These are phyloP conservation scores for Sclerurus mexicanus DNA, from an alignment of 2,113 vertebrate species.

Conservation along the genomic window DNA sequence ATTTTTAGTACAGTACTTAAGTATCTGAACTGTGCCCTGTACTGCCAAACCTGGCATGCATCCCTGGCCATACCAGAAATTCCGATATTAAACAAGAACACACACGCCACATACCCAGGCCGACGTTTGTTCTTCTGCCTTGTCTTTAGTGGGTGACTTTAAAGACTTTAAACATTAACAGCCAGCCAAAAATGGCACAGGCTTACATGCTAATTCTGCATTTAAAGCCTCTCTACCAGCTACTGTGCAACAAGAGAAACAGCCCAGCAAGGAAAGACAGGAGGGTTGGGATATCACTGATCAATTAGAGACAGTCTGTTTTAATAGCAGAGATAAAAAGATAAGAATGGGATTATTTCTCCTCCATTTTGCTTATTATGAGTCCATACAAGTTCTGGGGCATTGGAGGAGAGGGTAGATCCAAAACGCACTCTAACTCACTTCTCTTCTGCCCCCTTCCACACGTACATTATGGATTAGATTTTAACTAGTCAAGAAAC, in stretches of 20 bases:
- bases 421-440: background rate
- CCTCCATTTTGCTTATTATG: background rate
- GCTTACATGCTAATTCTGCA: background rate
- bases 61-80: constrained; percentile 36
- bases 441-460: background rate
- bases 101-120: constrained; percentile 40
- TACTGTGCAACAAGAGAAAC: background rate
- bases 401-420: background rate
- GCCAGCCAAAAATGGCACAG: background rate
- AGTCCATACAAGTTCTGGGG: background rate
- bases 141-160: background rate
- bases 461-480: background rate
- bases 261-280: background rate
- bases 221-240: constrained; percentile 23
- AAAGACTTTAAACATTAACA: constrained; percentile 8
- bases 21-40: constrained; percentile 64
- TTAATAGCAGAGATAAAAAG: background rate
- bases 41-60: constrained; percentile 22
- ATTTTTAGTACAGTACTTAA: constrained; percentile 74
- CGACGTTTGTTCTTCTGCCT: background rate
- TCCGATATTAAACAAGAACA: constrained; percentile 59
- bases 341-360: background rate
- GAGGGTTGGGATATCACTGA: background rate
- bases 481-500: constrained; percentile 46
- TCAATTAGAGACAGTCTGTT: background rate